These are phyloP conservation scores for Nemoura dubitans DNA, from an alignment of 2,888 invertebrate species.

Conservation along the genomic window DNA sequence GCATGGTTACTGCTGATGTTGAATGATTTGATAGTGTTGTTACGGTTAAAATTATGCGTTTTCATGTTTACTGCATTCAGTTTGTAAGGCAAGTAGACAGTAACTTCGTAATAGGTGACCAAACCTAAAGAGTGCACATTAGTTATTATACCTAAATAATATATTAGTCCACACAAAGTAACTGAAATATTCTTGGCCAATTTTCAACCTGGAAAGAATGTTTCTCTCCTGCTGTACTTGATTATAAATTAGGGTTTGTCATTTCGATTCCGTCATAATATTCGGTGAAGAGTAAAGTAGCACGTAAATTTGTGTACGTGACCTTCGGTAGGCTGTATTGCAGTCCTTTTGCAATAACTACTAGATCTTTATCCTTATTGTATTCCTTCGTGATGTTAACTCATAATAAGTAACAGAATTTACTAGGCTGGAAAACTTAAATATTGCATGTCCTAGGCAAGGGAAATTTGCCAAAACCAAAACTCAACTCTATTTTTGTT, in stretches of 20 bases:
- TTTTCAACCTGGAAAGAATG: neutral
- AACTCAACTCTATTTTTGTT: neutral
- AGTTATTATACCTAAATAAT: neutral
- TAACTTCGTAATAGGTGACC: neutral
- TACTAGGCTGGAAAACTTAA: neutral
- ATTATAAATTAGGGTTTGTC: neutral
- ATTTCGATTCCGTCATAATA: neutral
- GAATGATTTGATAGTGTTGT: neutral
- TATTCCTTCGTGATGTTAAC: neutral
- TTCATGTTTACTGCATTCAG: neutral
- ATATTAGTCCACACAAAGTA: neutral
- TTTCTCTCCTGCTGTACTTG: conserved; percentile 7
- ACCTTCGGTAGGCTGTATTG: neutral
- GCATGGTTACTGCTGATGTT: neutral
- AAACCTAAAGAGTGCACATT: neutral
- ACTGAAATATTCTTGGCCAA: neutral
- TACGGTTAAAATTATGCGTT: neutral
- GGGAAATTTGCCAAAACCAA: neutral
- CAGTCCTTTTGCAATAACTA: neutral
- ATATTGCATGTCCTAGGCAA: neutral
- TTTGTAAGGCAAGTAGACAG: neutral
- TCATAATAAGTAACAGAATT: neutral
- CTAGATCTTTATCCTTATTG: neutral
- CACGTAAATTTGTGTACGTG: neutral
- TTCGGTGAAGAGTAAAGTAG: neutral